phyloP scores from a whole-genome alignment of 2,113 vertebrate genomes.

The Sebastes schlegelii region DNA sequence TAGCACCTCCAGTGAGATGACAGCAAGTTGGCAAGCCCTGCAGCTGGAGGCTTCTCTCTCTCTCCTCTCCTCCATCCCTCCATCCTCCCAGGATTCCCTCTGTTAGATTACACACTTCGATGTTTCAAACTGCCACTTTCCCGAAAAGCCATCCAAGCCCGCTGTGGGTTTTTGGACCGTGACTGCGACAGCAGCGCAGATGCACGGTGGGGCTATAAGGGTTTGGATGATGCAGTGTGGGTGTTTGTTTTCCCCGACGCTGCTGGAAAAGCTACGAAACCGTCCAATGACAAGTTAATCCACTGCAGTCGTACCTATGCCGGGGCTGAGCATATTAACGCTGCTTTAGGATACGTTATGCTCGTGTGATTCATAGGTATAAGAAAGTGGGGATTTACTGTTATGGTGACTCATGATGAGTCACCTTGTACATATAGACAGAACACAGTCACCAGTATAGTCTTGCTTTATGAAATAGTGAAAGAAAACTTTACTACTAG shows the following conservation, averaged over 20 bases:
- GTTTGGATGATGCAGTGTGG: conserved; percentile 44
- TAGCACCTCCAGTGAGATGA: conserved; percentile 77
- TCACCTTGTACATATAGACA: conserved; percentile 61
- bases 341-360: conserved; percentile 57
- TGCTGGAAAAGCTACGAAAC: conserved; percentile 53
- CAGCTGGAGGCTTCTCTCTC: conserved; percentile 72
- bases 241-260: conserved; percentile 60
- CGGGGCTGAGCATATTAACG: conserved; percentile 60
- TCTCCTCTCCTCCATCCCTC: conserved; percentile 59
- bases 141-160: conserved; percentile 44
- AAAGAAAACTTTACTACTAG: conserved; percentile 22
- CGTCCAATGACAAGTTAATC: conserved; percentile 76
- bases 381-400: conserved; percentile 72
- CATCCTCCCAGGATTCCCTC: conserved; percentile 76
- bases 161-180: conserved; percentile 24
- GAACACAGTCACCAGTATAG: conserved; percentile 6
- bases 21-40: conserved; percentile 79
- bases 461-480: neutral
- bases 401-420: conserved; percentile 74
- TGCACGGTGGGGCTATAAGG: conserved; percentile 21
- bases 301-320: conserved; percentile 54
- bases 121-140: conserved; percentile 66
- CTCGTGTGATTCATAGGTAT: conserved; percentile 70
- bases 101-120: conserved; percentile 67
- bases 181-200: conserved; percentile 32